Conservation (phyloP, 2,113 vertebrate species). For the Scophthalmus maximus region DNA sequence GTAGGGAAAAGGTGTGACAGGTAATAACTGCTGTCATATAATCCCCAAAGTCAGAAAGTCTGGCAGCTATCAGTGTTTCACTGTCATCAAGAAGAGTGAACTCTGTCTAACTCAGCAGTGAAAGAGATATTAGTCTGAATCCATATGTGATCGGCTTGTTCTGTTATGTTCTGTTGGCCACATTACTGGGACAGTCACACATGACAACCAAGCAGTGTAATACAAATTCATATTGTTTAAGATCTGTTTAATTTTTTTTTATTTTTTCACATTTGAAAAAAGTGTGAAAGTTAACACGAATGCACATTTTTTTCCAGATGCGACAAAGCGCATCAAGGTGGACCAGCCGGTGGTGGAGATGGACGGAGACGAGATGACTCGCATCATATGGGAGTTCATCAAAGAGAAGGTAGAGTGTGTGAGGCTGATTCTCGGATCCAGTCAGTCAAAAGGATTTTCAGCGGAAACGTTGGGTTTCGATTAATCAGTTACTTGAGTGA, state of each 20-base stretch:
- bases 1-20: neutral
- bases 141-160: neutral
- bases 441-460: no score
- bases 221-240: no score
- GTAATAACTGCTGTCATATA: constrained; percentile 47
- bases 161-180: neutral
- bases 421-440: neutral
- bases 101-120: no score
- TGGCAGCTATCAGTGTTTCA: neutral
- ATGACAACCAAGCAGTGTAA: neutral
- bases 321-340: constrained; percentile 91
- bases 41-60: constrained; percentile 25
- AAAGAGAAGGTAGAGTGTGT: constrained; percentile 90
- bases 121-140: neutral
- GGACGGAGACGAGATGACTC: constrained; percentile 98
- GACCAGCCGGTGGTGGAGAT: constrained; percentile 96
- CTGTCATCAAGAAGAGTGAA: no score
- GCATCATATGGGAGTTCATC: constrained; percentile 98
- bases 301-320: constrained; percentile 84
- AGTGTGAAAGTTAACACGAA: neutral
- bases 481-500: no score
- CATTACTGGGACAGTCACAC: neutral
- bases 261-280: no score
- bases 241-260: no score
- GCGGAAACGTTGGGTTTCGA: neutral